phyloP scores from a whole-genome alignment of 2,888 invertebrate species.

The Onchidella celtica region DNA sequence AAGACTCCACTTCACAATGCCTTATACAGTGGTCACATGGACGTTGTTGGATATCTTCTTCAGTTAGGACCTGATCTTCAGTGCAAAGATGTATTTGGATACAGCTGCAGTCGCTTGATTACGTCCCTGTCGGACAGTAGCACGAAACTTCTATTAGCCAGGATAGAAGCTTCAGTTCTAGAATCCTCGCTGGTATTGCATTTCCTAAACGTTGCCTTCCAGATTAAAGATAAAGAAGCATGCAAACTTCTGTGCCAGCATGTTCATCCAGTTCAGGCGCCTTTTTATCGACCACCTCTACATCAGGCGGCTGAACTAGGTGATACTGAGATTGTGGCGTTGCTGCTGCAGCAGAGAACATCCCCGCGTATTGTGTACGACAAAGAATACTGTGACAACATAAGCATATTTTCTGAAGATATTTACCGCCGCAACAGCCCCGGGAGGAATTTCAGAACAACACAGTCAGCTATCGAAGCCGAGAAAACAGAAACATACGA shows the following conservation, averaged over 20 bases:
- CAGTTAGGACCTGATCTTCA: conserved; percentile 56
- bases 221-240: conserved; percentile 25
- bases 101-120: conserved; percentile 55
- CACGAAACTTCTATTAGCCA: conserved; percentile 48
- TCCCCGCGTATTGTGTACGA: not conserved
- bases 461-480: not conserved
- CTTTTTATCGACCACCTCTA: conserved; percentile 49
- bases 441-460: not conserved
- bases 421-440: not conserved
- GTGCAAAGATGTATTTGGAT: conserved; percentile 51
- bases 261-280: conserved; percentile 37
- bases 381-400: conserved; percentile 36
- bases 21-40: conserved; percentile 38
- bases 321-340: conserved; percentile 45
- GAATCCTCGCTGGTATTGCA: conserved; percentile 49
- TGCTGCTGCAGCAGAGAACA: conserved; percentile 25
- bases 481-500: not conserved
- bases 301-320: conserved; percentile 54
- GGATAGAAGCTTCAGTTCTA: conserved; percentile 50
- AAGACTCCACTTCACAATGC: conserved; percentile 58
- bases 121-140: conserved; percentile 39
- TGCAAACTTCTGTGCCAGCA: conserved; percentile 42
- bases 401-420: conserved; percentile 3
- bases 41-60: conserved; percentile 55
- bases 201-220: conserved; percentile 42